Base-by-base conservation (phyloP, 30 jellyfish, hydroid and myxozoan species). In the Chironex yamaguchii region DNA sequence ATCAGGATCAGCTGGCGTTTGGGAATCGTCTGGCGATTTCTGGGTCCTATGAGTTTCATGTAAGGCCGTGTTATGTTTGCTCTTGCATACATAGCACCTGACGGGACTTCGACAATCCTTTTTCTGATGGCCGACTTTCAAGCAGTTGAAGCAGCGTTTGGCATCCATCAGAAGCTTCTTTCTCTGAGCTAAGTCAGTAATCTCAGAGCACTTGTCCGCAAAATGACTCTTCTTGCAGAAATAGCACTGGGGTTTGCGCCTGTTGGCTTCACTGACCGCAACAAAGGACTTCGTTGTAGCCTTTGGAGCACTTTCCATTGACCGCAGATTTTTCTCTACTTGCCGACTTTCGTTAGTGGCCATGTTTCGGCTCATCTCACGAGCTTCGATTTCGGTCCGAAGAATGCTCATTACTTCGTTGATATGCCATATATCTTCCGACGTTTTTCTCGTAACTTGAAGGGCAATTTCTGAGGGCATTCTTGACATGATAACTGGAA, bases 361-460 rank as follows among this genome's bases (percentile, higher is more conserved):
- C 14, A 77, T 42, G 36, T 62, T 79, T 34, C 42, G 36, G 1
- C 72, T 51, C 24, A 67, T 14, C 35, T 90, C 97, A 4, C 85
- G 49, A 4, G 92, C 95, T 66, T 71, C 67, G 33, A 90, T 66
- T 89, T 81, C 94, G 17, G 67, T 17, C 1, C 84, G 75, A 21
- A 78, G 33, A 11, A 76, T 74, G 4, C 52, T 87, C 20, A 89
- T 28, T 36, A 76, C 71, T 36, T 71, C 78, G 32, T 70, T 64
- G 9, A 76, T 66, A 20, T 66, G 89, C 96, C 97, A 90, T 31
- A 22, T 17, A 67, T 90, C 92, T 11, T 65, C 91, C 12, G 48
- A 42, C 26, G 67, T 63, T 68, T 90, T 67, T n/a, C 97, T 28
- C 20, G 88, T 79, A 0, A 89, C 90, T 71, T 70, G 83, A 29